Base-by-base conservation (phyloP, 2,888 invertebrate genomes). In the Melinaea marsaeus region DNA sequence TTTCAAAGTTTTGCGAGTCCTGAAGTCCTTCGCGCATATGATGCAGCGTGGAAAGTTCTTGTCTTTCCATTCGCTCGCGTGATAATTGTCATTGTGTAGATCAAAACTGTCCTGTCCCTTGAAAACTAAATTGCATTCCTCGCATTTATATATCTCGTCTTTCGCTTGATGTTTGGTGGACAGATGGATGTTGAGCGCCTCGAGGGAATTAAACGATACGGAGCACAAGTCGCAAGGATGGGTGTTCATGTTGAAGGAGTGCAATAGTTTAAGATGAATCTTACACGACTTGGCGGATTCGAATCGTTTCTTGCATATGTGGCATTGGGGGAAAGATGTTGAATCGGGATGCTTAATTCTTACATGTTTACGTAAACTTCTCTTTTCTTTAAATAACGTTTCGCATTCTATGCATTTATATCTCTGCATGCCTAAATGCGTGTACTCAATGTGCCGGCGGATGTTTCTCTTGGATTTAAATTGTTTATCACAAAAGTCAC, bases 261-360 rank as follows among this genome's bases (percentile, higher is more conserved):
- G 88, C 0, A 87, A 22, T 0, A 86, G 63, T 57, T 88, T 88
- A 0, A 88, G 57, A 67, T 89, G 88, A 55, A 86, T 85, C 47
- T 87, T 88, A 48, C 88, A 88, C 0, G 89, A 86, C 63, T 88
- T 88, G 0, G 88, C 89, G 0, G 88, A 88, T 63, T 89, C 89
- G 46, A 89, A 89, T 2, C 86, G 71, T 60, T 86, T 86, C 1
- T 80, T 69, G 61, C 88, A 89, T 0, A 88, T 81, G 56, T 88
- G 87, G 55, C 88, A 89, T 58, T 87, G 85, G 0, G 89, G 87
- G 13, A 89, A 89, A 0, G 74, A 64, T 0, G 78, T 68, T 0
- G 89, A 88, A 47, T 88, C 74, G 0, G 87, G 81, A 65, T 89
- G 88, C 61, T 88, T 88, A 0, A 81, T 79, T 0, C 88, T 73